Base-by-base conservation (phyloP, 2,797 vertebrate species). In the Myotis pilosus region DNA sequence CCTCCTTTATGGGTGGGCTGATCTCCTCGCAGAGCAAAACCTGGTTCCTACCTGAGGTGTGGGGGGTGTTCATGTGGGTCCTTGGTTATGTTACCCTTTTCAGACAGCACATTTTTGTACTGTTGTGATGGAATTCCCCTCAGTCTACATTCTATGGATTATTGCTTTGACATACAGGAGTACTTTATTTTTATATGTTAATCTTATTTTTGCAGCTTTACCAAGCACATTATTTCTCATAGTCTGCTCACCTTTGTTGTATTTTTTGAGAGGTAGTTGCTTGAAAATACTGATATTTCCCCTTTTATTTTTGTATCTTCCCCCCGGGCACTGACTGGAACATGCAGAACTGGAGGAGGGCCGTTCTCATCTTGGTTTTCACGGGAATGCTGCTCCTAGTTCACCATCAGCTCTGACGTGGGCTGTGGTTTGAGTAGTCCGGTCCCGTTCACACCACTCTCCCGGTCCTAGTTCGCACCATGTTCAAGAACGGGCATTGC, bases 241-340 rank as follows among this genome's bases (percentile, higher is more conserved):
- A 36, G 15, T 82, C n/a, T 76, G 17, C 3, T 88, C 76, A 41
- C 16, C 72, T 89, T 55, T 78, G 10, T 84, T 81, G 4, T 60
- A 41, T 89, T 96, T 95, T 78, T 94, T 33, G 90, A 30, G 80
- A 79, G 62, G 53, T 0, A 36, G n/a, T 76, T 25, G 11, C 83
- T 85, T 85, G 38, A 79, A 89, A 92, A 83, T 62, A 78, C 2
- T 57, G 62, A 41, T 55, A 72, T 55, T 91, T 89, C 64, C 53
- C 20, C 53, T 81, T 92, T 83, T 66, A n/a, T 90, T 51, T 91
- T 22, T 33, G 1, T 64, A 28, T 44, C 22, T 69, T 85, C 4
- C 4, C 16, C 44, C 49, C 33, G 57, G 81, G 1, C 3, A 19
- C 44, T 87, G n/a, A 60, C 33, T 55, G 60, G 33, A 62, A 71